These are phyloP conservation scores for Myotis vivesi DNA, from an alignment of 2,797 vertebrate genomes.

Conservation along the genomic window DNA sequence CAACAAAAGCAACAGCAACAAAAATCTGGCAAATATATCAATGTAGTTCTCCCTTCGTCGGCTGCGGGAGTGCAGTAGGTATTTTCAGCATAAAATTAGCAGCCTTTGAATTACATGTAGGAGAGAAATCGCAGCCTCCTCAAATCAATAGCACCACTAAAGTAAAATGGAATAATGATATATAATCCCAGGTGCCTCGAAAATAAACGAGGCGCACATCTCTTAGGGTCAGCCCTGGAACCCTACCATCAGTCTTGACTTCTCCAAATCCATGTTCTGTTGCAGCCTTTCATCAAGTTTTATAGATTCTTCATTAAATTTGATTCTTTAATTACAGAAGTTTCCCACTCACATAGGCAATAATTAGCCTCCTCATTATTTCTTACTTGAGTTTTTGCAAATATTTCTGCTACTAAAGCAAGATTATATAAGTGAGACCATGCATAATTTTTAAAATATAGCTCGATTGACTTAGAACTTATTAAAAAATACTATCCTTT, in stretches of 20 bases:
- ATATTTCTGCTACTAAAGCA: not conserved
- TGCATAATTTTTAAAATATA: not conserved
- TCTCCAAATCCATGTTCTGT: not conserved
- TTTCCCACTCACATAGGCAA: not conserved
- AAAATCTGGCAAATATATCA: not conserved
- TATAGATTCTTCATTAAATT: conserved; percentile 4
- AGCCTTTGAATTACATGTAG: not conserved
- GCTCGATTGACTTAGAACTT: not conserved
- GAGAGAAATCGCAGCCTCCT: not conserved
- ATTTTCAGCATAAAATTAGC: not conserved
- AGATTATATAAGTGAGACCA: not conserved
- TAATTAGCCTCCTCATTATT: conserved; percentile 37
- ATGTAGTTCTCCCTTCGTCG: conserved; percentile 15
- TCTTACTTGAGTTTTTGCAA: not conserved
- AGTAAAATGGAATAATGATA: not conserved
- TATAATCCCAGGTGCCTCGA: not conserved
- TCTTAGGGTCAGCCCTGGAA: not conserved
- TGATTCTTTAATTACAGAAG: conserved; percentile 10
- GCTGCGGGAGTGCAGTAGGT: not conserved
- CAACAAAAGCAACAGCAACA: not conserved
- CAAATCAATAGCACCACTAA: not conserved
- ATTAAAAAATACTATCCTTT: not conserved
- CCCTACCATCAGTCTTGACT: not conserved
- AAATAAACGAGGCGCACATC: not conserved
- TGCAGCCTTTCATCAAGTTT: not conserved